Evolutionary conservation across 2,797 vertebrate species (phyloP), one percentile per base, ranked within the genome.

Genomic region (Anguilla megastoma): DNA sequence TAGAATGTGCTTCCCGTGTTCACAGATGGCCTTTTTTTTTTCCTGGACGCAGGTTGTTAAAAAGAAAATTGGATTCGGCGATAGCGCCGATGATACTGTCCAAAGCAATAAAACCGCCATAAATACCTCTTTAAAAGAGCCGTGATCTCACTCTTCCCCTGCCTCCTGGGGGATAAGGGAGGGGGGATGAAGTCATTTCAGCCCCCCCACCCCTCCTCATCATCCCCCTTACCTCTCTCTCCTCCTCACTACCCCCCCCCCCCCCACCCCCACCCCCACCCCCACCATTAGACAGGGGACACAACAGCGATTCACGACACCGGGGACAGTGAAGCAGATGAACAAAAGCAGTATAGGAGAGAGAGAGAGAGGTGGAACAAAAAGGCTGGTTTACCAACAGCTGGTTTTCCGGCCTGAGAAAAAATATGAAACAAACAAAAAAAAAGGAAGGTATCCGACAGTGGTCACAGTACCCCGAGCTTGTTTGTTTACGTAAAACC

Each of bases 61-160:
- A 82, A 71, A 88, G 60, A 82, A 91, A 93, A 93, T 88, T 91
- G 91, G 90, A 93, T 92, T 90, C 89, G 87, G 90, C 90, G 92
- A 90, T 88, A 92, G 88, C 91, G 89, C 71, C 90, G 86, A 89
- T 88, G 87, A 87, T 87, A 87, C 89, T 91, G 90, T 92, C 89
- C 89, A 91, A 91, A 92, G 92, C 92, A 91, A 93, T 94, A 92
- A 94, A 95, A 91, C 90, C 89, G 85, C 91, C 79, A 52, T 94
- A 93, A 95, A 95, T 91, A 92, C 91, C 76, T 92, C 91, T 94
- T 94, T 92, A 95, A 80, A 90, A 95, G 90, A 91, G 90, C 92
- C 91, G 92, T 95, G 95, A 95, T 94, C 94, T 96, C 94, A 94
- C 94, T 93, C 92, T 93, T 91, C 94, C 93, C 86, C 69, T 50